A percentile compares a stretch with the other conserved stretches of the same genome.
phyloP scores from a whole-genome alignment of 2,113 vertebrate genomes.

The Gopherus flavomarginatus region DNA sequence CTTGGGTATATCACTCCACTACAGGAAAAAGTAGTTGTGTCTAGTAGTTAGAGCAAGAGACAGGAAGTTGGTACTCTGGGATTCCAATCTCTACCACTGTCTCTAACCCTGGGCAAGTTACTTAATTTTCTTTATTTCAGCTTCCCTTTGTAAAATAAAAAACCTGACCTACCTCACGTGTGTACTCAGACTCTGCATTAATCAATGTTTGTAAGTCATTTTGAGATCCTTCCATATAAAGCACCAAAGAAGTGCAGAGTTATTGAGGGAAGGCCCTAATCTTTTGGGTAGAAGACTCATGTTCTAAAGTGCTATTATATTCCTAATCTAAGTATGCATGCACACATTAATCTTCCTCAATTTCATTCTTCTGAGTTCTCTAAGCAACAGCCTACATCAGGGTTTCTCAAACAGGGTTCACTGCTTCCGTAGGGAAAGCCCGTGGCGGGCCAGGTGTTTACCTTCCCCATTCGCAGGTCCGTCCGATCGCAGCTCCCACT shows the following conservation, averaged over 20 bases:
- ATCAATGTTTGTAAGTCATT: no score
- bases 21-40: fast-evolving
- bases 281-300: not conserved
- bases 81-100: not conserved
- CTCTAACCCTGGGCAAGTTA: not conserved
- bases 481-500: no score
- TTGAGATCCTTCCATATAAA: not conserved
- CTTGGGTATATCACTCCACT: not conserved
- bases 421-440: no score
- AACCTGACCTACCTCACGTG: fast-evolving
- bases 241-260: not conserved
- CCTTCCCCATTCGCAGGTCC: no score
- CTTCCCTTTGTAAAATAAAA: not conserved
- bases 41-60: no score
- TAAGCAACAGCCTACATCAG: fast-evolving
- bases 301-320: not conserved
- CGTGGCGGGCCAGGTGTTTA: no score
- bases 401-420: no score
- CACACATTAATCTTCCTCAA: fast-evolving
- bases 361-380: fast-evolving
- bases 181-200: fast-evolving
- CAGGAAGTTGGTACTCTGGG: no score
- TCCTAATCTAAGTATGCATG: not conserved
- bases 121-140: fast-evolving
- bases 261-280: not conserved